Percentiles rank a stretch among this genome's conserved stretches.
phyloP scores from a whole-genome alignment of 2,888 invertebrate genomes.

The Conistra vaccinii region DNA sequence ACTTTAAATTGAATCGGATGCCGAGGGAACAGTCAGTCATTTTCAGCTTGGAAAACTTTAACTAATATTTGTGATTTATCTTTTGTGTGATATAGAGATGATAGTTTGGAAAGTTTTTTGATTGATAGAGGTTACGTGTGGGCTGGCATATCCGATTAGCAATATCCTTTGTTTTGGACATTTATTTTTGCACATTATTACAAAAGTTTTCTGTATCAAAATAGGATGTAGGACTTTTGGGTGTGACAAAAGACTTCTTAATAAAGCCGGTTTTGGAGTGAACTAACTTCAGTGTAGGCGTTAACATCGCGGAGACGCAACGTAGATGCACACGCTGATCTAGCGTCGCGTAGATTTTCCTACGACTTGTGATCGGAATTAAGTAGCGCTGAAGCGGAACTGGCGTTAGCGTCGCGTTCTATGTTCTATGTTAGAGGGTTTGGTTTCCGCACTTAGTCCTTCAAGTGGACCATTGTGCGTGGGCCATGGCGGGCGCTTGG shows the following conservation, averaged over 20 bases:
- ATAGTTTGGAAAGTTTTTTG: slow-evolving; percentile 43
- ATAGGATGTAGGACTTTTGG: not conserved
- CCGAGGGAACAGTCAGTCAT: slow-evolving; percentile 46
- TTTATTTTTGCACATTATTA: not conserved
- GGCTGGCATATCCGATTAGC: slow-evolving; percentile 23
- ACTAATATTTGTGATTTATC: slow-evolving; percentile 49
- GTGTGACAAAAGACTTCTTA: not conserved
- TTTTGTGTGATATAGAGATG: slow-evolving; percentile 26
- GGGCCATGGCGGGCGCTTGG: no score
- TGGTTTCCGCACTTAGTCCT: no score
- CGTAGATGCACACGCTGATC: not conserved
- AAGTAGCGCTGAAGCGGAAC: rapidly evolving
- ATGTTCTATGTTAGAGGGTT: no score
- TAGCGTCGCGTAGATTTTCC: not conserved
- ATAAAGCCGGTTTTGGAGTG: not conserved
- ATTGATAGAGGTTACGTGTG: slow-evolving; percentile 38
- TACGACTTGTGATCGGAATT: not conserved
- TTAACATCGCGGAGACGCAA: no score
- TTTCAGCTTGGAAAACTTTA: slow-evolving; percentile 52
- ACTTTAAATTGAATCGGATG: slow-evolving; percentile 67
- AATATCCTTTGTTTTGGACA: slow-evolving; percentile 32
- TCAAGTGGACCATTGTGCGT: no score
- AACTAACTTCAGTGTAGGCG: not conserved
- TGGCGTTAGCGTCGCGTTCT: not conserved
- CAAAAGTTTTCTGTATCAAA: not conserved